Conservation (phyloP, 2,113 vertebrate species). For the Heloderma charlesbogerti region DNA sequence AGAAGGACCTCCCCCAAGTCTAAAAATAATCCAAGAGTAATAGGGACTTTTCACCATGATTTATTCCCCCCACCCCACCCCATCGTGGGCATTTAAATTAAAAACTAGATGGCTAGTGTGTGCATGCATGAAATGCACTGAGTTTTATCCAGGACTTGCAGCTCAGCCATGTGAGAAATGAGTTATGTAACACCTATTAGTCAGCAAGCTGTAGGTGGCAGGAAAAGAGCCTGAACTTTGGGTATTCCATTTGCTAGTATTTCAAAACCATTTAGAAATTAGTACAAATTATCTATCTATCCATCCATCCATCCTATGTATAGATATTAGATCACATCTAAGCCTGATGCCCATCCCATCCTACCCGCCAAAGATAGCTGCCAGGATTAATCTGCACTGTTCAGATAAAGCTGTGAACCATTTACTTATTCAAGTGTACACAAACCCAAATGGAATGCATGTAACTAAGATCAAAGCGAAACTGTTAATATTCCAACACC, state of each 20-base stretch:
- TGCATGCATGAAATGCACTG: not conserved
- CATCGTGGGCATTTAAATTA: not conserved
- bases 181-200: not conserved
- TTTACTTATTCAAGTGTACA: not conserved
- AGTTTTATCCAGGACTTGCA: not conserved
- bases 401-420: not conserved
- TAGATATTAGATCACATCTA: not conserved
- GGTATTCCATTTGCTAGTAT: conserved; percentile 1
- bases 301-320: too few relatives aligned
- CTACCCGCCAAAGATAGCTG: not conserved
- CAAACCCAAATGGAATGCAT: not conserved
- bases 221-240: not conserved
- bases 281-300: too few relatives aligned
- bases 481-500: not conserved
- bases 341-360: not conserved
- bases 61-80: not conserved
- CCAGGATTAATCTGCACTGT: not conserved
- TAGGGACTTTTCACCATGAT: not conserved
- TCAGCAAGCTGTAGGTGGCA: not conserved
- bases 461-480: not conserved
- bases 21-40: not conserved
- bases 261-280: not conserved
- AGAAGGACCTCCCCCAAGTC: not conserved
- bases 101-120: not conserved
- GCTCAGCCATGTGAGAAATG: not conserved